phyloP scores from a whole-genome alignment of 2,113 vertebrate species.

The Macquaria australasica region DNA sequence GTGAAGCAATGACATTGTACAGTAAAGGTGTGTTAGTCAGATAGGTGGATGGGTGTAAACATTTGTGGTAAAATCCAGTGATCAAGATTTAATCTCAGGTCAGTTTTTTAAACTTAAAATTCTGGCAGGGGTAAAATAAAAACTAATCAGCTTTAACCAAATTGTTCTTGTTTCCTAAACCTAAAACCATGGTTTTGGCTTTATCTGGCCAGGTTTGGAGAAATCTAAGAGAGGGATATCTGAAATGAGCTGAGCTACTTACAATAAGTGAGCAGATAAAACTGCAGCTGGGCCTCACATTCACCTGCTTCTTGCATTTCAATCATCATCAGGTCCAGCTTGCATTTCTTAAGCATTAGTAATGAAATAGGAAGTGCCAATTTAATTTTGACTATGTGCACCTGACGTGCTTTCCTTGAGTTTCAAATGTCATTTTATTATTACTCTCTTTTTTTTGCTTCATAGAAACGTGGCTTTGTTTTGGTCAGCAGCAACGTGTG shows the following conservation, averaged over 20 bases:
- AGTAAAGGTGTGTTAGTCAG: background rate
- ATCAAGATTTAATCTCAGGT: background rate
- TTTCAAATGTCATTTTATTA: background rate
- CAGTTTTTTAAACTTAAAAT: background rate
- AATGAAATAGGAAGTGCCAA: rapidly evolving
- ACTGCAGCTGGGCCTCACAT: background rate
- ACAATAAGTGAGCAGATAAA: background rate
- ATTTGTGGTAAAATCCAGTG: background rate
- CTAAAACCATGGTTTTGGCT: background rate
- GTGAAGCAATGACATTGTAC: background rate
- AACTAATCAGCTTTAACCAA: background rate
- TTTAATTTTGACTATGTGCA: background rate
- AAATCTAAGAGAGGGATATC: background rate
- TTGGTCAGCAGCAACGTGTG: constrained; percentile 17
- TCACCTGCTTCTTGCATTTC: constrained; percentile 19
- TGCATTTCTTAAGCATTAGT: background rate
- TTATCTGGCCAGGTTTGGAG: background rate
- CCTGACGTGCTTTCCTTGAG: constrained; percentile 4
- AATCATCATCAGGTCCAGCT: background rate
- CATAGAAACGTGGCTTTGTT: constrained; percentile 50
- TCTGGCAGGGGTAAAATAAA: too few relatives aligned
- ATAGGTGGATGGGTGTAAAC: background rate
- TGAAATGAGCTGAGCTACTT: background rate
- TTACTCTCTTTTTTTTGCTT: constrained; percentile 1
- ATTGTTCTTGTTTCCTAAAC: background rate